Evolutionary conservation across 1,140 invertebrate species (phyloP).

Genomic region (Brachionus rubens): DNA sequence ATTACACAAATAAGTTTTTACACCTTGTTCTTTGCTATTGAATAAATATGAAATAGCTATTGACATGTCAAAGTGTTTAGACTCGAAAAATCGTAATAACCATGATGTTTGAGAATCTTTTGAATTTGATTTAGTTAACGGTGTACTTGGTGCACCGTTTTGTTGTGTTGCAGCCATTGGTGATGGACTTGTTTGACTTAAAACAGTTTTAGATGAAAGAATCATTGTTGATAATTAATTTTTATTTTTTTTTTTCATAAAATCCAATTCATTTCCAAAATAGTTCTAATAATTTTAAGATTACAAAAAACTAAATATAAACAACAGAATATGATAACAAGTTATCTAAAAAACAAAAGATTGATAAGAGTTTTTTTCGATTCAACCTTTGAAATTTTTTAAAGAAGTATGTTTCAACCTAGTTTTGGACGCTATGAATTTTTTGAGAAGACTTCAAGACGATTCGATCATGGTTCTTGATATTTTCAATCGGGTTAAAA

Average conservation of each 20-base stretch:
- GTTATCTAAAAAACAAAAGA: no score
- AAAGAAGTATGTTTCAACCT: no score
- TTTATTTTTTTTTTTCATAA: neutral
- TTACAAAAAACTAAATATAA: no score
- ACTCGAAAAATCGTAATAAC: constrained; percentile 86
- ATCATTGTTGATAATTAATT: neutral
- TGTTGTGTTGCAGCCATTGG: neutral
- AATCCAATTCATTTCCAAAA: no score
- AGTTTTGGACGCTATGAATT: no score
- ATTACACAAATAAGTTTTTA: constrained; percentile 86
- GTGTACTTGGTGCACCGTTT: neutral
- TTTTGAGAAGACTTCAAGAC: no score
- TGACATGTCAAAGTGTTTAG: constrained; percentile 91
- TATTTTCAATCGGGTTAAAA: no score
- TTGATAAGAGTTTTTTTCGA: no score
- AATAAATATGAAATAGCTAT: constrained; percentile 96
- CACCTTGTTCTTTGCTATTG: constrained; percentile 95
- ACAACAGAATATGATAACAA: no score
- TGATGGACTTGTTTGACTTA: neutral
- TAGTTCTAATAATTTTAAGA: no score
- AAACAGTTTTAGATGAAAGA: neutral
- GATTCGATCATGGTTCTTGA: no score
- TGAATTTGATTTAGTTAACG: neutral
- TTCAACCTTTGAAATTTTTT: no score
- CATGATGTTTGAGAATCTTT: constrained; percentile 58